Base-by-base conservation (phyloP, 2,113 vertebrate genomes). In the Lycaon pictus region DNA sequence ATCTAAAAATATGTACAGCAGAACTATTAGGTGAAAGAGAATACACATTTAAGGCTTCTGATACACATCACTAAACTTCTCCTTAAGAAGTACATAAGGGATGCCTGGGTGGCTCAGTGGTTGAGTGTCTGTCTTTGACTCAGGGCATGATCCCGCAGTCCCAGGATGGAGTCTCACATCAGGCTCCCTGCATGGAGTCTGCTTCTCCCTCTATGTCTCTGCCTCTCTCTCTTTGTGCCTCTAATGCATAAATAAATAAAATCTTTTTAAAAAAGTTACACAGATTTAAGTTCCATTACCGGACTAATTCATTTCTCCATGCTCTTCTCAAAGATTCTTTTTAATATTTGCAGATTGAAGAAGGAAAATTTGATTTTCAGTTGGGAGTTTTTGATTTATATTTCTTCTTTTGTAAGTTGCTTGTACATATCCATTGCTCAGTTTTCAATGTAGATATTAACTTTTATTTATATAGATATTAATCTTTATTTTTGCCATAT, bases 331-430 rank as follows among this genome's bases (percentile, higher is more conserved):
- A 58, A 93, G 81, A 72, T 82, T 92, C 16, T 86, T 91, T 71
- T 55, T 71, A 83, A 92, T 72, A 71, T 83, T 43, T 95, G 27
- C 32, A 93, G 93, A 88, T 2, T 71, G 2, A 25, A 86, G 27
- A 84, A 95, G 25, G 84, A 93, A 86, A 82, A 51, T 27, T 8
- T 65, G n/a, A 80, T 69, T 94, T 93, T 96, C 23, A 72, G 10
- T 16, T 72, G 65, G 32, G 43, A 89, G 95, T 80, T 29, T 91
- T 43, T 96, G 16, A 77, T 91, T 96, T 84, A 13, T 56, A 83
- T 56, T 90, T 89, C 32, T 89, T 85, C 51, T 62, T 88, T 86
- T 87, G 13, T 83, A 83, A 92, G 77, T 35, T 93, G 16, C 29
- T 58, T 89, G 17, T 51, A 22, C 35, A 76, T 62, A 76, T 27